Evolutionary conservation across 2,113 vertebrate species (phyloP), one percentile per base, ranked within the genome.

Genomic region (Rhabdomys dilectus): DNA sequence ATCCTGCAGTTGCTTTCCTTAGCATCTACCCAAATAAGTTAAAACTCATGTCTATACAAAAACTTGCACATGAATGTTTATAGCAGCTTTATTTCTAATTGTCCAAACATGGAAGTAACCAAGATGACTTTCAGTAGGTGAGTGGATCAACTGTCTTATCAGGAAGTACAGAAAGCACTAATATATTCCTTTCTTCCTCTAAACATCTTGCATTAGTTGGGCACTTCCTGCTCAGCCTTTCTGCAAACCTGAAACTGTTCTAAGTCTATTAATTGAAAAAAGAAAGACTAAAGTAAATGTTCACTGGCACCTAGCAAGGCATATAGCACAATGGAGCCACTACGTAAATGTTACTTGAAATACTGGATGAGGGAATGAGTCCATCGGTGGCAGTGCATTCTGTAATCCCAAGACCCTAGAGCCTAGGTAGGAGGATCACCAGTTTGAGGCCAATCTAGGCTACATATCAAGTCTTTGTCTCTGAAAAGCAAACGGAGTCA

Each of bases 241-340:
- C 70, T 95, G 36, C 58, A 91, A 94, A 92, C 36, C 48, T 94
- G 87, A 97, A 95, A 90, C 39, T 88, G 3, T 56, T 93, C 76
- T 88, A 91, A 95, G 34, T 91, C 29, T 88, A 31, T 64, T 91
- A 45, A 96, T 77, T 92, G 11, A 56, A 91, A 80, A 85, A 73
- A 89, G 22, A 88, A 92, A 84, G 36, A 92, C 66, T 94, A 68
- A 92, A 87, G 36, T 94, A 78, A 88, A 48, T 45, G 0, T 26
- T 91, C 39, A 53, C 58, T 7, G 64, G 75, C 21, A 94, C 85
- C 56, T 76, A 96, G 66, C 48, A 88, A 88, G 73, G 56, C 91
- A 70, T 58, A 64, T 95, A 68, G 42, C 89, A 92, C 88, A 76
- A 51, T 96, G 53, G 75, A 91, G 34, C 73, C 19, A 88, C 11